phyloP scores from a whole-genome alignment of 2,797 vertebrate genomes.

The Coreius guichenoti region DNA sequence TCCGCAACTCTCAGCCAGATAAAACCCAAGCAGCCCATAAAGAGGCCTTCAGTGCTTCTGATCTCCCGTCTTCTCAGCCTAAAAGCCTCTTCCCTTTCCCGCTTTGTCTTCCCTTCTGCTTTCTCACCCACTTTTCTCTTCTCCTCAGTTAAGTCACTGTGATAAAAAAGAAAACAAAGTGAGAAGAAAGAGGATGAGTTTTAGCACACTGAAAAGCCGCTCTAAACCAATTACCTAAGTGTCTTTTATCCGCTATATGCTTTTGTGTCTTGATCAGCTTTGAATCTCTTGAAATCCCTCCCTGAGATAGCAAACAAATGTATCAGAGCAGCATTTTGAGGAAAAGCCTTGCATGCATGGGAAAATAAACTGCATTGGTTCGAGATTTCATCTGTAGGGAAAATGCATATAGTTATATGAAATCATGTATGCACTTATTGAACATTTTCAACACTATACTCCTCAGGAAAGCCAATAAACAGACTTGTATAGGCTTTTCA shows the following conservation, averaged over 20 bases:
- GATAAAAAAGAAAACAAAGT: slow-evolving; percentile 75
- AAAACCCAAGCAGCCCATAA: slow-evolving; percentile 31
- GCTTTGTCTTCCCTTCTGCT: slow-evolving; percentile 53
- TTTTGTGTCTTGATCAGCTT: slow-evolving; percentile 90
- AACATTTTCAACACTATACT: background rate
- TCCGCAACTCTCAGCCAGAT: background rate
- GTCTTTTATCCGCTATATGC: slow-evolving; percentile 84
- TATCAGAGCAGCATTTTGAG: slow-evolving; percentile 74
- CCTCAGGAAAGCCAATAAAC: background rate
- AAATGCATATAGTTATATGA: background rate
- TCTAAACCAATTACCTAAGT: slow-evolving; percentile 89
- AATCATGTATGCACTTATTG: background rate
- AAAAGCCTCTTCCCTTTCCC: slow-evolving; percentile 63
- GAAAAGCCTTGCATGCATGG: slow-evolving; percentile 58
- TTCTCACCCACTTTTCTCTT: slow-evolving; percentile 59
- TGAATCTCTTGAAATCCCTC: slow-evolving; percentile 88
- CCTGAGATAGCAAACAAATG: slow-evolving; percentile 88
- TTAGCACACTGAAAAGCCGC: slow-evolving; percentile 75
- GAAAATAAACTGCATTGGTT: slow-evolving; percentile 14
- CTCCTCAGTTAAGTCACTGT: slow-evolving; percentile 71
- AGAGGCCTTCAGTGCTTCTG: slow-evolving; percentile 50
- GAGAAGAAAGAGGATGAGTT: slow-evolving; percentile 76
- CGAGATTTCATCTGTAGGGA: background rate
- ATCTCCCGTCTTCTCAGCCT: slow-evolving; percentile 38
- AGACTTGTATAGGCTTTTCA: background rate